These are phyloP conservation scores for Centrocercus urophasianus DNA, from an alignment of 2,113 vertebrate species.

Conservation along the genomic window DNA sequence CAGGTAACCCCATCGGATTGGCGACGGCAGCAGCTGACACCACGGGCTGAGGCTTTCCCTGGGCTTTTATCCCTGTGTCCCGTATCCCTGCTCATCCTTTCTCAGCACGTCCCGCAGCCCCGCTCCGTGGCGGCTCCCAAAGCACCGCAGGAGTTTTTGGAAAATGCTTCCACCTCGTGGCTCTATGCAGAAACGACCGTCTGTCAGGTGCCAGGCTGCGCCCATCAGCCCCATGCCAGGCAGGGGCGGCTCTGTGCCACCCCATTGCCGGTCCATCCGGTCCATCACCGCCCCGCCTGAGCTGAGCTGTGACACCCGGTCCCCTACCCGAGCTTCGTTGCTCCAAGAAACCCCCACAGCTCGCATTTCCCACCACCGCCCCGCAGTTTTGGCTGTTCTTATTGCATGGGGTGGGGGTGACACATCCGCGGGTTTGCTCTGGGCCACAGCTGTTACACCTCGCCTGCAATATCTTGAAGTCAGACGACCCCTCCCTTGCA, in stretches of 20 bases:
- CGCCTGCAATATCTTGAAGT: neutral
- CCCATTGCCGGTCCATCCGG: fast-evolving
- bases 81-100: fast-evolving
- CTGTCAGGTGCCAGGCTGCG: neutral
- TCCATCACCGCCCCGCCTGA: neutral
- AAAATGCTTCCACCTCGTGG: slow-evolving; percentile 66
- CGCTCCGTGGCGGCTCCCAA: too few relatives aligned
- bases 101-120: neutral
- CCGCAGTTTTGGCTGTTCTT: neutral
- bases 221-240: fast-evolving
- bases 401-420: neutral
- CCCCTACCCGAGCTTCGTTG: neutral
- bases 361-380: neutral
- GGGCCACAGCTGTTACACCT: neutral
- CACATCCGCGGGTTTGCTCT: neutral
- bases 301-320: neutral
- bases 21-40: fast-evolving
- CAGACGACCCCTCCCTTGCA: neutral
- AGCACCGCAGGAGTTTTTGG: neutral
- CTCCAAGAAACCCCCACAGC: fast-evolving
- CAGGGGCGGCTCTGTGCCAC: fast-evolving
- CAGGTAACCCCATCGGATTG: neutral
- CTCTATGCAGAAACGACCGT: neutral
- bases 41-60: fast-evolving
- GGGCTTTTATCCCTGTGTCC: neutral